A percentile compares a stretch with the other conserved stretches of the same genome.
phyloP scores from a whole-genome alignment of 2,797 vertebrate genomes.

The Philypnodon macrostomus region DNA sequence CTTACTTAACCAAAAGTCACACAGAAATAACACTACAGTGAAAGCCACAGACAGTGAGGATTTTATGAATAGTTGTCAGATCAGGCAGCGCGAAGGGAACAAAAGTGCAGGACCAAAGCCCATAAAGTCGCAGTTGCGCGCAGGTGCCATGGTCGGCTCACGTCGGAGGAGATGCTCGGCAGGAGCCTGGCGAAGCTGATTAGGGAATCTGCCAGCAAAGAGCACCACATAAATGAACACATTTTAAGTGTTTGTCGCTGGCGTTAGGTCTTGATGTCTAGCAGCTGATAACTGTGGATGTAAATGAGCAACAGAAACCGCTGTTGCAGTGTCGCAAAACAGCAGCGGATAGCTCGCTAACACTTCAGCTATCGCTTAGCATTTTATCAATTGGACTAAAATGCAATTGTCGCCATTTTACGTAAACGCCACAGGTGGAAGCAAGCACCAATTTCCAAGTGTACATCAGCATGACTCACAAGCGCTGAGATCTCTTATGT shows the following conservation, averaged over 20 bases:
- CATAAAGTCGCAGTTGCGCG: slow-evolving; percentile 2
- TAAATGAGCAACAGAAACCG: not conserved
- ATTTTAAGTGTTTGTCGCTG: not conserved
- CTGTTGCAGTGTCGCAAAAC: slow-evolving; percentile 2
- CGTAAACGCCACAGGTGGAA: not conserved
- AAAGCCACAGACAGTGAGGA: too few species aligned
- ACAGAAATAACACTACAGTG: too few species aligned
- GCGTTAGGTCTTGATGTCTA: not conserved
- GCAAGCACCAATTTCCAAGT: not conserved
- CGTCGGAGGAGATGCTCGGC: slow-evolving; percentile 15
- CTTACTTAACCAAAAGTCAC: too few species aligned
- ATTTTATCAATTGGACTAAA: not conserved
- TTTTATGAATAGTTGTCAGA: too few species aligned
- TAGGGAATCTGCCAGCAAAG: slow-evolving; percentile 4
- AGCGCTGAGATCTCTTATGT: slow-evolving; percentile 12
- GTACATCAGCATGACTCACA: slow-evolving; percentile 14
- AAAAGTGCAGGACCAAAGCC: fast-evolving
- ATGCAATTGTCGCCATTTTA: slow-evolving; percentile 15
- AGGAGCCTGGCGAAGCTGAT: slow-evolving; percentile 9
- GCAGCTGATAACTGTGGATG: not conserved
- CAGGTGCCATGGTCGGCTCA: not conserved
- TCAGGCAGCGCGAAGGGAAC: not conserved
- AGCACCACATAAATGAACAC: not conserved
- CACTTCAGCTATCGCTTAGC: not conserved
- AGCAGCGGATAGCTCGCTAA: slow-evolving; percentile 21